These are phyloP conservation scores for Craterocephalus amniculus DNA, from an alignment of 2,797 vertebrate species.

Conservation along the genomic window DNA sequence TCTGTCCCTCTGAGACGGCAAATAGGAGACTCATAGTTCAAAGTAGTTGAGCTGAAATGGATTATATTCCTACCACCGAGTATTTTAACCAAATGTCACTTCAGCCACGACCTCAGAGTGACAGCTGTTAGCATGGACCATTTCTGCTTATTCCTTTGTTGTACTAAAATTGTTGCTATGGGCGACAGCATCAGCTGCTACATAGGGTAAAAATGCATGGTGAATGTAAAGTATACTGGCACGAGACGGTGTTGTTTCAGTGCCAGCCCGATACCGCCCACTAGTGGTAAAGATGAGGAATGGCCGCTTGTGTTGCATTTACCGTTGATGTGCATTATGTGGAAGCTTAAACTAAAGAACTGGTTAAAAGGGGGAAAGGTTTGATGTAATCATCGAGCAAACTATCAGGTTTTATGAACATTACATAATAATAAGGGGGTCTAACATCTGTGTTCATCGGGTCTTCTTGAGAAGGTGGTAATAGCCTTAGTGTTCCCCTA, in stretches of 20 bases:
- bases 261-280: constrained; percentile 22
- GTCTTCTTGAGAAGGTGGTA: background rate
- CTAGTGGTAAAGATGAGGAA: constrained; percentile 40
- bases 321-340: background rate
- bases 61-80: background rate
- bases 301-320: background rate
- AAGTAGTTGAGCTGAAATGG: background rate
- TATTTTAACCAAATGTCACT: background rate
- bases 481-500: background rate
- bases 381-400: background rate
- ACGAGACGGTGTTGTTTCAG: background rate
- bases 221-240: constrained; percentile 41
- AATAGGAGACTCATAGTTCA: background rate
- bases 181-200: constrained; percentile 45
- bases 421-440: background rate
- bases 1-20: constrained; percentile 1
- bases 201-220: constrained; percentile 46
- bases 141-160: background rate
- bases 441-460: background rate
- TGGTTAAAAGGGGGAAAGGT: background rate
- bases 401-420: background rate
- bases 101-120: background rate
- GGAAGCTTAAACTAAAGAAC: background rate
- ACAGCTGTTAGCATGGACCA: background rate
- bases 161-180: constrained; percentile 42